Evolutionary conservation across 2,797 vertebrate species (phyloP).

Genomic region (Clangula hyemalis): DNA sequence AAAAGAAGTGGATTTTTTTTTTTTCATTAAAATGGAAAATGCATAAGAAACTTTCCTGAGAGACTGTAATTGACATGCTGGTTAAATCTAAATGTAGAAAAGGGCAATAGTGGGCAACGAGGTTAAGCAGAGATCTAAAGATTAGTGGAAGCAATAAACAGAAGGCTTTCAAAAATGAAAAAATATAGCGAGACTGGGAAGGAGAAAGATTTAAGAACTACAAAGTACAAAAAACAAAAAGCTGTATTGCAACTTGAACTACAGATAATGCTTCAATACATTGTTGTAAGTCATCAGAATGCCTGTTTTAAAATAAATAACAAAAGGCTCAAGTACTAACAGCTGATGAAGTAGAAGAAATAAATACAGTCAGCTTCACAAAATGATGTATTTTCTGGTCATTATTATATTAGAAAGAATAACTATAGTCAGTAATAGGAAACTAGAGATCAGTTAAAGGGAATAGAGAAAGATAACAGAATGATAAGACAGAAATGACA

Average conservation of each 20-base stretch:
- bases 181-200: constrained; percentile 22
- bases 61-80: constrained; percentile 44
- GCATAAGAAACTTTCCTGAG: not conserved
- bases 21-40: not conserved
- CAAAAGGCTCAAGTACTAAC: not conserved
- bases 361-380: not conserved
- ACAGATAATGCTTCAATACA: not conserved
- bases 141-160: constrained; percentile 68
- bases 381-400: not conserved
- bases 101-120: constrained; percentile 67
- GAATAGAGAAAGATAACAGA: not conserved
- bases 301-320: not conserved
- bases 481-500: not conserved
- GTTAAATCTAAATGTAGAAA: constrained; percentile 58
- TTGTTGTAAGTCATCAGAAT: not conserved
- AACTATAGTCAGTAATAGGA: not conserved
- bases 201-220: constrained; percentile 11
- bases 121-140: constrained; percentile 73
- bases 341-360: not conserved
- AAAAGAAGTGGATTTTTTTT: not conserved
- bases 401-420: not conserved
- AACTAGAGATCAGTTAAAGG: not conserved
- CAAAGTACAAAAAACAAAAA: not conserved
- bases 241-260: not conserved
- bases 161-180: constrained; percentile 64